Evolutionary conservation across 2,888 invertebrate genomes (phyloP).

Genomic region (Lordiphosa andalusiaca): DNA sequence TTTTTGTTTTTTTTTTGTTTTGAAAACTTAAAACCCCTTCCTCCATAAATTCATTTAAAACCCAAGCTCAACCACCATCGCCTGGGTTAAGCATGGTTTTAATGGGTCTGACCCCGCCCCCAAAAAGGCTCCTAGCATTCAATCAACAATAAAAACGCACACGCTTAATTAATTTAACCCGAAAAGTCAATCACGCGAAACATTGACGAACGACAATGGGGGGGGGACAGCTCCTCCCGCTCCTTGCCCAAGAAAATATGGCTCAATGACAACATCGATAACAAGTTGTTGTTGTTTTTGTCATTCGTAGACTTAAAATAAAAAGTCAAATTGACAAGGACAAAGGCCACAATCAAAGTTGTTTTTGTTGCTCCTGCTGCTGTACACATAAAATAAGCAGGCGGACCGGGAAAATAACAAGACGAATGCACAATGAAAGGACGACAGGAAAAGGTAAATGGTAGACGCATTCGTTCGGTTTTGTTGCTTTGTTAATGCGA

Average conservation of each 20-base stretch:
- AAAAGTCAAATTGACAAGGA: constrained; percentile 55
- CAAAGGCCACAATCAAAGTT: constrained; percentile 57
- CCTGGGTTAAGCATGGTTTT: constrained; percentile 1
- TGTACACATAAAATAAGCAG: constrained; percentile 27
- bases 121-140: constrained; percentile 34
- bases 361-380: constrained; percentile 33
- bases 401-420: constrained; percentile 25
- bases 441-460: constrained; percentile 10
- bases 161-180: constrained; percentile 74
- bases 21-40: too few species aligned
- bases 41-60: too few species aligned
- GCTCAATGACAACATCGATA: constrained; percentile 59
- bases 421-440: constrained; percentile 10
- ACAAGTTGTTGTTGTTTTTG: constrained; percentile 70
- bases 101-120: constrained; percentile 3
- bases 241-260: constrained; percentile 37
- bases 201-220: constrained; percentile 48
- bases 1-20: too few species aligned
- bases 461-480: constrained; percentile 18
- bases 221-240: background rate
- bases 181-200: constrained; percentile 67
- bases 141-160: constrained; percentile 67
- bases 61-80: constrained; percentile 5
- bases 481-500: constrained; percentile 45
- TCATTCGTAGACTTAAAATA: constrained; percentile 58